phyloP scores from a whole-genome alignment of 2,797 vertebrate species.

The Eurystomus glaucurus region DNA sequence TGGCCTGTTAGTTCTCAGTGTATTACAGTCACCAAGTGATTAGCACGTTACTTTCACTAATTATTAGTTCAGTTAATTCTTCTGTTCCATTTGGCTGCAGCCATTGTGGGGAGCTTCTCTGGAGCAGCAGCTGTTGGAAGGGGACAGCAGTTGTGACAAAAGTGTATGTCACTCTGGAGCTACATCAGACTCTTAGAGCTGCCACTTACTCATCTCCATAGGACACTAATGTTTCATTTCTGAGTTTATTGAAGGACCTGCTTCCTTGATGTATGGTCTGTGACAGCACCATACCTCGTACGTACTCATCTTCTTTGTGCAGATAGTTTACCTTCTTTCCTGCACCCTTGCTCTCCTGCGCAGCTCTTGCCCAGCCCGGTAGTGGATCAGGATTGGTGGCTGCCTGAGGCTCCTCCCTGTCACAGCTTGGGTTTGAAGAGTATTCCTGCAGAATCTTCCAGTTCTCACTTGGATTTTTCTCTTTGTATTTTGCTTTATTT shows the following conservation, averaged over 20 bases:
- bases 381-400: not conserved
- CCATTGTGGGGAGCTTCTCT: not conserved
- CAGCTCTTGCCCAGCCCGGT: not conserved
- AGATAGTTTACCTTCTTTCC: not conserved
- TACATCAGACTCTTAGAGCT: not conserved
- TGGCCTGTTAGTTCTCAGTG: not conserved
- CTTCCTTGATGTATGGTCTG: not conserved
- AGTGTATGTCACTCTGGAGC: not conserved
- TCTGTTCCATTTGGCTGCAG: conserved; percentile 27
- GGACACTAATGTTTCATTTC: conserved; percentile 9
- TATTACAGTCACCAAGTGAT: not conserved
- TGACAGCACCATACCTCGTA: not conserved
- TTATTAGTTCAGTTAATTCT: conserved; percentile 34
- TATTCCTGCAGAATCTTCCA: not conserved
- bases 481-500: not conserved
- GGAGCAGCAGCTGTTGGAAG: conserved; percentile 4
- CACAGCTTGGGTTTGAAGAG: not conserved
- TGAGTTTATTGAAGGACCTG: not conserved
- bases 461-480: not conserved
- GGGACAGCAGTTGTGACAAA: conserved; percentile 28
- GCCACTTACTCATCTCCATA: not conserved
- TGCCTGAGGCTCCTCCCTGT: rapidly evolving
- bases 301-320: not conserved
- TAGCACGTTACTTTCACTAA: not conserved
- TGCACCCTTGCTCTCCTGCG: not conserved